Percentiles rank a stretch among this genome's conserved stretches.
These are phyloP conservation scores for Agonopterix alstromeriana DNA, from an alignment of 2,888 invertebrate genomes.

Conservation along the genomic window DNA sequence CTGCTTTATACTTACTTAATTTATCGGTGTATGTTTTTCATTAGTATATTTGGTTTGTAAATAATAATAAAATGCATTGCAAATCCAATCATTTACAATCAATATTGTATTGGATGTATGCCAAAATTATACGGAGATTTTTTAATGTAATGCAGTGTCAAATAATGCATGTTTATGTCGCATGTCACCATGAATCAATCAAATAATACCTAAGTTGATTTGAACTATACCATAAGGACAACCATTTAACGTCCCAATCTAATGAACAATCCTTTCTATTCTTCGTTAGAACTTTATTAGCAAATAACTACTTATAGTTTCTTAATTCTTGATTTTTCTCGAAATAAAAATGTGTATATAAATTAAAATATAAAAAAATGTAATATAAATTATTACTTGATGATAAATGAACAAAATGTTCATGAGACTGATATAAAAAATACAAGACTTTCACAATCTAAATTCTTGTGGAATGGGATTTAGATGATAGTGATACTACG, in stretches of 20 bases:
- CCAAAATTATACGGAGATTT: too few relatives aligned
- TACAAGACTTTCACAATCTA: not conserved
- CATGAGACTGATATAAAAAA: slow-evolving; percentile 41
- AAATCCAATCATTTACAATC: slow-evolving; percentile 34
- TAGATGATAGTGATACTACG: not conserved
- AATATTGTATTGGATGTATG: slow-evolving; percentile 9
- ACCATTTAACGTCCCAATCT: slow-evolving; percentile 1
- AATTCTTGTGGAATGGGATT: slow-evolving; percentile 5
- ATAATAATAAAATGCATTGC: slow-evolving; percentile 33
- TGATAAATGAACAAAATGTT: slow-evolving; percentile 34
- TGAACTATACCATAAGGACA: not conserved
- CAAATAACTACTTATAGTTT: slow-evolving; percentile 2
- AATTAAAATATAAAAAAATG: slow-evolving; percentile 17
- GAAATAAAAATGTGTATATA: slow-evolving; percentile 27
- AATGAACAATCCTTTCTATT: not conserved
- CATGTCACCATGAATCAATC: not conserved
- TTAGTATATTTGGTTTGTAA: slow-evolving; percentile 13
- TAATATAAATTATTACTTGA: slow-evolving; percentile 31
- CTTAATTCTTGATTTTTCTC: slow-evolving; percentile 15
- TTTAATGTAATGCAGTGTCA: not conserved
- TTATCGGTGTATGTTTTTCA: not conserved
- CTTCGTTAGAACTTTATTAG: not conserved
- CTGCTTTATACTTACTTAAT: not conserved
- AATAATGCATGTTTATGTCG: not conserved
- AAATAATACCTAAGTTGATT: too few relatives aligned